Percentiles rank a stretch among this genome's conserved stretches.
These are phyloP conservation scores for Loripinus fragilis DNA, from an alignment of 2,888 invertebrate species.

Conservation along the genomic window DNA sequence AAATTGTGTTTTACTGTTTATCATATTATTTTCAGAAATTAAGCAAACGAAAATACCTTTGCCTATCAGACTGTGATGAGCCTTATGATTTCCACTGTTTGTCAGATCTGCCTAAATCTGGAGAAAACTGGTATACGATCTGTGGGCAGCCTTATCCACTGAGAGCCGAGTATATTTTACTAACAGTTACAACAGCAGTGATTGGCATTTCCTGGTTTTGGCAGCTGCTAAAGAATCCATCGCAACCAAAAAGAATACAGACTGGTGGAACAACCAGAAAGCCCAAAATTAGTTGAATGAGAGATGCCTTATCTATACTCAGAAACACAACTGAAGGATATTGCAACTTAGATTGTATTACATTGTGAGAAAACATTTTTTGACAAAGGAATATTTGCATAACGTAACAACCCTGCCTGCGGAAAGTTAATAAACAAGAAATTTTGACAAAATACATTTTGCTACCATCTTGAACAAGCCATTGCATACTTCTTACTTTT, in stretches of 20 bases:
- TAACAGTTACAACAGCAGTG: not conserved
- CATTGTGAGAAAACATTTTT: too few relatives aligned
- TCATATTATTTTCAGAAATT: slow-evolving; percentile 3
- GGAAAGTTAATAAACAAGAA: too few relatives aligned
- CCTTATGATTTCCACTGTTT: slow-evolving; percentile 9
- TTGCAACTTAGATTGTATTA: too few relatives aligned
- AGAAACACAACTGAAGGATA: too few relatives aligned
- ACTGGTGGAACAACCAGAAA: not conserved
- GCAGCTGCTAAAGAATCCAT: not conserved
- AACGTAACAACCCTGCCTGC: too few relatives aligned
- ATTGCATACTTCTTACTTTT: too few relatives aligned
- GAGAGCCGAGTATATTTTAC: not conserved
- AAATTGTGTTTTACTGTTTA: not conserved
- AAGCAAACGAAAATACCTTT: not conserved
- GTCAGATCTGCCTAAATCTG: not conserved
- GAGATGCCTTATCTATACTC: too few relatives aligned
- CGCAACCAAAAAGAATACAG: not conserved
- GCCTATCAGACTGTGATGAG: not conserved
- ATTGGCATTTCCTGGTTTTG: not conserved
- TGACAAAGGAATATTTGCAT: too few relatives aligned
- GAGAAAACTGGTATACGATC: not conserved
- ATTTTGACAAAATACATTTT: too few relatives aligned
- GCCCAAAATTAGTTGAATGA: not conserved
- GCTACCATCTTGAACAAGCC: too few relatives aligned
- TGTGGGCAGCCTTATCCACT: not conserved